phyloP scores from a whole-genome alignment of 2,888 invertebrate species.

The Cotesia congregata region DNA sequence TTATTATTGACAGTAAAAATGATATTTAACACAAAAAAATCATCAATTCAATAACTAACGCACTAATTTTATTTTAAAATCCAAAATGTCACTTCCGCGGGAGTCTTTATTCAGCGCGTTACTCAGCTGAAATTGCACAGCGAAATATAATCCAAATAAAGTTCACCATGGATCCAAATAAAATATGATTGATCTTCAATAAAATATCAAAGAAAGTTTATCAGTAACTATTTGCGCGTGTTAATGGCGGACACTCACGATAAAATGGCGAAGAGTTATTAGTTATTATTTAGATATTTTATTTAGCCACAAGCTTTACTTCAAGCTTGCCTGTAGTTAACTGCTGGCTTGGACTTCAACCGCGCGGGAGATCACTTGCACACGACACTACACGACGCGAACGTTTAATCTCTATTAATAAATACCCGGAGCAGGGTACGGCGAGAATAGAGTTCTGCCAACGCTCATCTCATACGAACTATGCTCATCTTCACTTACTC shows the following conservation, averaged over 20 bases:
- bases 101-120: neutral
- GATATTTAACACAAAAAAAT: too few relatives aligned
- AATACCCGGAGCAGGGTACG: conserved; percentile 57
- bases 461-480: conserved; percentile 44
- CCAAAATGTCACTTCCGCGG: neutral
- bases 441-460: conserved; percentile 58
- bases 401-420: conserved; percentile 70
- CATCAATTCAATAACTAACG: neutral
- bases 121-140: neutral
- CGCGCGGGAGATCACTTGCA: conserved; percentile 67
- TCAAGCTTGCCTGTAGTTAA: conserved; percentile 56
- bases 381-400: conserved; percentile 69
- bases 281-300: neutral
- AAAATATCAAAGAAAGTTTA: neutral
- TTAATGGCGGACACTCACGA: neutral
- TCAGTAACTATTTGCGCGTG: neutral
- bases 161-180: neutral
- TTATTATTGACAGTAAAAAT: too few relatives aligned
- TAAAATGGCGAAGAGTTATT: neutral
- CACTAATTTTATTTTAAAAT: neutral
- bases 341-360: conserved; percentile 56
- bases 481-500: conserved; percentile 33
- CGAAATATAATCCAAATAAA: neutral
- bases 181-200: too few relatives aligned
- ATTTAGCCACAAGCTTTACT: conserved; percentile 24